phyloP scores from a whole-genome alignment of 2,113 vertebrate genomes.

The Connochaetes taurinus region DNA sequence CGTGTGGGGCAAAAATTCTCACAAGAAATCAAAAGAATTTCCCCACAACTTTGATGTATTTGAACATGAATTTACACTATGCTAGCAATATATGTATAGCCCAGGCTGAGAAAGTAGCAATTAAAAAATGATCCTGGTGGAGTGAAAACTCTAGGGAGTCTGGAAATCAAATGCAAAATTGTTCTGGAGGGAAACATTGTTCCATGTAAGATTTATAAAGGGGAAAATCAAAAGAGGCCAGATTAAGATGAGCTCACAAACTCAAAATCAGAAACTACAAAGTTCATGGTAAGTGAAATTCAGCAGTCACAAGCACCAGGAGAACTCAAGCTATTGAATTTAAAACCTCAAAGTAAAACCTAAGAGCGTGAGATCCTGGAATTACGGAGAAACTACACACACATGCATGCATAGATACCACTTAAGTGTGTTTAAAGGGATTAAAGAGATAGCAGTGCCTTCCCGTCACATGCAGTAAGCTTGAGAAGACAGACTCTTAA shows the following conservation, averaged over 20 bases:
- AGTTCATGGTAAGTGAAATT: not conserved
- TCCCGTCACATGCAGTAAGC: not conserved
- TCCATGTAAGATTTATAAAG: not conserved
- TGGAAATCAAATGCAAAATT: conserved; percentile 23
- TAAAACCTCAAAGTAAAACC: not conserved
- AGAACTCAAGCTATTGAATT: not conserved
- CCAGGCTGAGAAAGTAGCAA: conserved; percentile 44
- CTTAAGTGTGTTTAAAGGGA: not conserved
- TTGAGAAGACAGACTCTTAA: not conserved
- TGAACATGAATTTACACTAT: not conserved
- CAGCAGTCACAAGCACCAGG: not conserved
- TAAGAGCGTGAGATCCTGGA: not conserved
- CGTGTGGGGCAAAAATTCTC: not conserved
- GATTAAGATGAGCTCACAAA: not conserved
- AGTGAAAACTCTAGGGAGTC: not conserved
- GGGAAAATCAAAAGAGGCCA: not conserved
- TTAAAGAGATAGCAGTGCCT: not conserved
- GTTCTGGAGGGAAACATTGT: conserved; percentile 12
- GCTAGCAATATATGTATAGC: not conserved
- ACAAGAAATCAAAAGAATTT: conserved; percentile 18
- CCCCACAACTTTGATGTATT: not conserved
- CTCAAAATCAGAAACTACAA: not conserved
- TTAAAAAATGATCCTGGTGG: conserved; percentile 54
- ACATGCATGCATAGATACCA: not conserved
- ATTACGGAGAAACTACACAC: not conserved